Conservation (phyloP, 2,797 vertebrate genomes). For the Australoheros facetus region DNA sequence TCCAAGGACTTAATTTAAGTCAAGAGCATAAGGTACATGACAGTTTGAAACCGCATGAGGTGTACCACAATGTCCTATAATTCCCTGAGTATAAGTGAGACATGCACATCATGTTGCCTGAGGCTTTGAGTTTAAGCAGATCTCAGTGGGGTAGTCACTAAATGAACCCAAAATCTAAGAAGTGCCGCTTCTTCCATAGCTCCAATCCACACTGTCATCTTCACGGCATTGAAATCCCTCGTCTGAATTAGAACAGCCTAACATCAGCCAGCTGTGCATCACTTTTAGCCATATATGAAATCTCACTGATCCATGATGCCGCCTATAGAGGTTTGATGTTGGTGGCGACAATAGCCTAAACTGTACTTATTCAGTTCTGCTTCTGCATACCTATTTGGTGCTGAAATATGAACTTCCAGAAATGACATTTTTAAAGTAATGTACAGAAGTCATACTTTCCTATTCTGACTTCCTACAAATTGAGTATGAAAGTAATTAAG, state of each 20-base stretch:
- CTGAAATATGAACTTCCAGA: slow-evolving; percentile 25
- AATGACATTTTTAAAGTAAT: slow-evolving; percentile 41
- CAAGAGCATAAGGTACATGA: slow-evolving; percentile 28
- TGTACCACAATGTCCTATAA: slow-evolving; percentile 35
- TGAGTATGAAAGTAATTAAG: slow-evolving; percentile 79
- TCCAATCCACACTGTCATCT: slow-evolving; percentile 57
- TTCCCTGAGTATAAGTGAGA: slow-evolving; percentile 48
- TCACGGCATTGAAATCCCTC: slow-evolving; percentile 51
- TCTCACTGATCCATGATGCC: slow-evolving; percentile 43
- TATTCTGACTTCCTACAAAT: slow-evolving; percentile 64
- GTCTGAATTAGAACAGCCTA: slow-evolving; percentile 42
- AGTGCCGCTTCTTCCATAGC: slow-evolving; percentile 42
- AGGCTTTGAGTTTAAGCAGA: slow-evolving; percentile 60
- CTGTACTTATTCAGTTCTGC: slow-evolving; percentile 44
- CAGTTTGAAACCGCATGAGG: slow-evolving; percentile 47
- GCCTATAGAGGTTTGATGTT: slow-evolving; percentile 45
- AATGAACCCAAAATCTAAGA: slow-evolving; percentile 64
- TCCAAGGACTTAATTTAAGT: slow-evolving; percentile 43
- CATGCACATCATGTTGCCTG: slow-evolving; percentile 58
- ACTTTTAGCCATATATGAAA: slow-evolving; percentile 49
- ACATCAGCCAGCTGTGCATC: slow-evolving; percentile 59
- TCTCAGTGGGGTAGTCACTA: slow-evolving; percentile 55
- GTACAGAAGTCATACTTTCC: slow-evolving; percentile 58
- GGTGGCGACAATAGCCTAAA: slow-evolving; percentile 31
- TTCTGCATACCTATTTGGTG: slow-evolving; percentile 22